Evolutionary conservation across 2,113 vertebrate species (phyloP).

Genomic region (Archilochus colubris): DNA sequence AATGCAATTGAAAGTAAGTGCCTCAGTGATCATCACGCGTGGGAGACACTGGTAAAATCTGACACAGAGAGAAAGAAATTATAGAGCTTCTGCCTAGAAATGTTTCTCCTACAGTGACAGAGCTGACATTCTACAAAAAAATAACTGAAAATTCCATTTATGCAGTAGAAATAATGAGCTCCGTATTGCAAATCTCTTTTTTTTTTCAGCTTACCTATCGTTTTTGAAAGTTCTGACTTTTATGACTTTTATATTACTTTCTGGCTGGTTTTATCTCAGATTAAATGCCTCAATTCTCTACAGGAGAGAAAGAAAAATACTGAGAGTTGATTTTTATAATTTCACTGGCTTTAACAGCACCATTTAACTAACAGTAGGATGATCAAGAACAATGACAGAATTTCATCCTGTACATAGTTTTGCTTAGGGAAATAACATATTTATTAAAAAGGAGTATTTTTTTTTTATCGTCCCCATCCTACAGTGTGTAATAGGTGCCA

Average conservation of each 20-base stretch:
- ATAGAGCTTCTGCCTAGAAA: not conserved
- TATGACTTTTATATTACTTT: not conserved
- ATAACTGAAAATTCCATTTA: not conserved
- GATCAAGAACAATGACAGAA: not conserved
- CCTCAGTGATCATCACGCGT: not conserved
- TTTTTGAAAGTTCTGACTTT: not conserved
- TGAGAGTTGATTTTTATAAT: not conserved
- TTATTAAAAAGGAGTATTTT: not conserved
- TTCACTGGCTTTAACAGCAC: not conserved
- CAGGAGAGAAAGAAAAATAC: not conserved
- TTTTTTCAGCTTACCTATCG: not conserved
- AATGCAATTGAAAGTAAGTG: not conserved
- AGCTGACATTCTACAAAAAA: not conserved
- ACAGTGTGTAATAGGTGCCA: not conserved
- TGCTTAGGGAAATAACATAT: not conserved
- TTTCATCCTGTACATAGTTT: not conserved
- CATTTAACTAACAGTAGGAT: not conserved
- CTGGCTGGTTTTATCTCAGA: not conserved
- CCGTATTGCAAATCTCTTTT: not conserved
- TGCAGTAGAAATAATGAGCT: not conserved
- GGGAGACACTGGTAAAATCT: not conserved
- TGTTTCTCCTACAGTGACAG: not conserved
- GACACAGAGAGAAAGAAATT: slow-evolving; percentile 15
- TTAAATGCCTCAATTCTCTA: not conserved
- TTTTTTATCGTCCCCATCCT: not conserved